phyloP scores from a whole-genome alignment of 2,797 vertebrate genomes.

The Bucorvus abyssinicus region DNA sequence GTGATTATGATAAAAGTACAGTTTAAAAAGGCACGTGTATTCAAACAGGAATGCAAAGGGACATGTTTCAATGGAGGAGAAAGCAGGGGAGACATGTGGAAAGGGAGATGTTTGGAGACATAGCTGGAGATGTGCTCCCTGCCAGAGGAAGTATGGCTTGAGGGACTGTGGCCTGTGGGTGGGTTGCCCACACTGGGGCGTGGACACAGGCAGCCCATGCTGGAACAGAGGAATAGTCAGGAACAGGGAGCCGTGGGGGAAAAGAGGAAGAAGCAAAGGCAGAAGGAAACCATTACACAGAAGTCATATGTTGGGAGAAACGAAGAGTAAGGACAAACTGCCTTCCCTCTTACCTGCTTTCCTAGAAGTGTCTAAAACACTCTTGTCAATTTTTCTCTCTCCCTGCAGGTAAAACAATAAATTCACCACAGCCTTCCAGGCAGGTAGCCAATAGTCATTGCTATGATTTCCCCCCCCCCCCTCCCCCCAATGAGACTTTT shows the following conservation, averaged over 20 bases:
- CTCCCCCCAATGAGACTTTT: not conserved
- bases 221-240: not conserved
- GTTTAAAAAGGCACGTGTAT: not conserved
- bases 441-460: not conserved
- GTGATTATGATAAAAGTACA: not conserved
- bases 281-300: not conserved
- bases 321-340: not conserved
- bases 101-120: not conserved
- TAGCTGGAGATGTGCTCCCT: not conserved
- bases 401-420: not conserved
- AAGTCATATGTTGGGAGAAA: not conserved
- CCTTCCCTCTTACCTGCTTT: not conserved
- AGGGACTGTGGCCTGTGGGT: not conserved
- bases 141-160: not conserved
- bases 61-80: not conserved
- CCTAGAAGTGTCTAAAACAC: not conserved
- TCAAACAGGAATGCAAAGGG: not conserved
- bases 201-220: not conserved
- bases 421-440: not conserved
- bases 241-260: not conserved
- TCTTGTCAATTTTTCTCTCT: not conserved
- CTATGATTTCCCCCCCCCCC: no score
- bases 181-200: not conserved
- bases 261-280: not conserved
- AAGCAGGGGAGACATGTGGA: not conserved